Base-by-base conservation (phyloP, 2,113 vertebrate genomes). In the Sceloporus tristichus region DNA sequence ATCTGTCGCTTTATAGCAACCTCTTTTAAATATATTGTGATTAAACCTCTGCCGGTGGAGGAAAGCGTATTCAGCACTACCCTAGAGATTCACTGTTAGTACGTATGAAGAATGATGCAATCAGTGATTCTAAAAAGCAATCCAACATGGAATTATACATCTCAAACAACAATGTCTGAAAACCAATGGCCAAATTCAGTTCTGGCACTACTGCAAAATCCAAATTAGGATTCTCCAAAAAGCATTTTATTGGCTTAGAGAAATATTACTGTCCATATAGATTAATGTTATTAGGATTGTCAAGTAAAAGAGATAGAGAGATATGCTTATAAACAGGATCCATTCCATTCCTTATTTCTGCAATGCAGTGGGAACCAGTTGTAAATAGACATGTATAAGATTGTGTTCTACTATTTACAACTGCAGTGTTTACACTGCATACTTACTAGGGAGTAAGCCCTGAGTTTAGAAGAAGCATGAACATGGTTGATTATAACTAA, bases 91-190 rank as follows among this genome's bases (percentile, higher is more conserved):
- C 92, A 10, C 85, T 97, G 96, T 97, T 97, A 97, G 95, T 94
- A 96, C 88, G 0, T 92, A 92, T 79, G 93, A 96, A 96, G 94
- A 94, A 97, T 97, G 97, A 97, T 97, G 97, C 96, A 97, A 97
- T 94, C 95, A 92, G 95, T 92, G 93, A 74, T 93, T 95, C 94
- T 94, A 95, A 95, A 95, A 85, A 95, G 97, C 95, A 97, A 97
- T 94, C 95, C 96, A 95, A 85, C 87, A 90, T 88, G 92, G 94
- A 96, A 94, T 96, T 96, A 95, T 90, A 95, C 91, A 92, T 59
- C 88, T 95, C 93, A 93, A 94, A 92, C 93, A 95, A 93, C 94
- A 90, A 93, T 91, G 92, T 66, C 95, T 73, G 88, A 87, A 82
- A 78, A 90, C 87, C 91, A 94, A 90, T 87, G 94, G 91, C 18